Evolutionary conservation across 2,888 invertebrate species (phyloP), one percentile per base, ranked within the genome.

Genomic region (Sesamia inferens): DNA sequence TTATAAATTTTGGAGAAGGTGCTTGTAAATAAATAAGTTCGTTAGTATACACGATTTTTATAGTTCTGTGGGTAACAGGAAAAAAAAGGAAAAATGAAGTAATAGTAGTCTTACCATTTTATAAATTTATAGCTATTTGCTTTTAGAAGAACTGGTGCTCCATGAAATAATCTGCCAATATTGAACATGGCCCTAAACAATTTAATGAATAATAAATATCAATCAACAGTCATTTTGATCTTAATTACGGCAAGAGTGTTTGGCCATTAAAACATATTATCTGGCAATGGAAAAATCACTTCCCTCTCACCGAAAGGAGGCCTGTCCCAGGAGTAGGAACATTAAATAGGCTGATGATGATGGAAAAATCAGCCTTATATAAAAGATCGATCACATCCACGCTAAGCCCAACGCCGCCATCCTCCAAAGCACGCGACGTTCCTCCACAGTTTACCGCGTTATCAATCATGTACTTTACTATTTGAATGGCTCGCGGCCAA

Each of bases 401-500:
- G 74, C 31, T 81, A 86, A 67, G 74, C 78, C 82, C 55, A 72
- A 10, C 90, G 79, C 59, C 79, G 48, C 87, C 92, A 87, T 93
- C 94, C 88, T 90, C 89, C 78, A 68, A 72, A 83, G 90, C 90
- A 89, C 91, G 90, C 91, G 91, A 92, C 92, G 86, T 79, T 87
- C 87, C 87, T 55, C 88, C 92, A 24, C 44, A 24, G 44, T 74
- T 91, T 92, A 89, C 92, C 92, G 93, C 91, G 89, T 93, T 94
- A 95, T 95, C 94, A 94, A 94, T 96, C 94, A 95, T 92, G 88
- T 91, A 92, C 91, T 93, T 94, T 93, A 94, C 91, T 91, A 90
- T 91, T 91, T 88, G 82, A 87, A 81, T 81, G 90, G 90, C 90
- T 78, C 78, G 84, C 87, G 90, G 88, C 87, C 74, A 87, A 89